Conservation (phyloP, 2,113 vertebrate genomes). For the Caloenas nicobarica region DNA sequence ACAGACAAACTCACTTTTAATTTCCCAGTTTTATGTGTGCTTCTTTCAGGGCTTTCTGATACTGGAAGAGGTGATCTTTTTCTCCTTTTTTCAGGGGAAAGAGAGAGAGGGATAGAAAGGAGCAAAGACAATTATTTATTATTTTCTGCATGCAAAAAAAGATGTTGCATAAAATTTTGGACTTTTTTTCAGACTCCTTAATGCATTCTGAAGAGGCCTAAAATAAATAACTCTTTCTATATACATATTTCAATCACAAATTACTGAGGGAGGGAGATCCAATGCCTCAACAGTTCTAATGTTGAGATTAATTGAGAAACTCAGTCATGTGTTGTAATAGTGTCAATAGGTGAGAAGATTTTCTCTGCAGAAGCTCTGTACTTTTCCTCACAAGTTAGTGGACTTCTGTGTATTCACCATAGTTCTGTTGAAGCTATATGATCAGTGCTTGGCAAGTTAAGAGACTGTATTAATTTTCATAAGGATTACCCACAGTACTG, state of each 20-base stretch:
- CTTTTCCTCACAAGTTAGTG: not conserved
- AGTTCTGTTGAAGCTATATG: not conserved
- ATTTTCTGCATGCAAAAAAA: not conserved
- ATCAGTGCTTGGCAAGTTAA: not conserved
- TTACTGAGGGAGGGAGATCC: not conserved
- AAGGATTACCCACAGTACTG: not conserved
- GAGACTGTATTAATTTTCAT: not conserved
- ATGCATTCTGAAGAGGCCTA: not conserved
- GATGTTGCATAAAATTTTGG: not conserved
- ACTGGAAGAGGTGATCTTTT: not conserved
- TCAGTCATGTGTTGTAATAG: not conserved
- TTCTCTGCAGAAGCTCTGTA: not conserved
- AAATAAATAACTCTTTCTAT: not conserved
- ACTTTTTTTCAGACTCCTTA: not conserved
- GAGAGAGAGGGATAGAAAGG: not conserved
- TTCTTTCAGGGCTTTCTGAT: not conserved
- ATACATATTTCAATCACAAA: not conserved
- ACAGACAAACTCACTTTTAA: not conserved
- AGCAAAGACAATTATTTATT: not conserved
- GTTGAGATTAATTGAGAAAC: not conserved
- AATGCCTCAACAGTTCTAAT: not conserved
- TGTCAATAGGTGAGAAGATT: not conserved
- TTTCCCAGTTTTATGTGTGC: not conserved
- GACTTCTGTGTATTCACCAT: not conserved
- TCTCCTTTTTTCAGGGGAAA: not conserved